Evolutionary conservation across 2,888 invertebrate genomes (phyloP).

Genomic region (Perdita meconis): DNA sequence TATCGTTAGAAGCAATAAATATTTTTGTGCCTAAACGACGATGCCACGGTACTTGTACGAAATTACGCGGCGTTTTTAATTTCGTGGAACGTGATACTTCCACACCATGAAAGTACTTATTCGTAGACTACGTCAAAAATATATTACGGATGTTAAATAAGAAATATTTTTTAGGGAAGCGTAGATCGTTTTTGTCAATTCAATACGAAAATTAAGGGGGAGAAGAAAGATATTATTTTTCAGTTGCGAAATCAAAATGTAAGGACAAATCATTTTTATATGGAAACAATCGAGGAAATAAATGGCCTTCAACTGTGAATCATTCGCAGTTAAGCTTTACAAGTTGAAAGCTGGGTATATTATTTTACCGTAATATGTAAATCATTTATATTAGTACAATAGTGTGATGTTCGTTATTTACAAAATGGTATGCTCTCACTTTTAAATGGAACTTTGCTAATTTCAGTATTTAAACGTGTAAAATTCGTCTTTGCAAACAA

Average conservation of each 20-base stretch:
- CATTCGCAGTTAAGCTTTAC: neutral
- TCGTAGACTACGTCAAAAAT: neutral
- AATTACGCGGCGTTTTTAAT: neutral
- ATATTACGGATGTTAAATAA: conserved; percentile 31
- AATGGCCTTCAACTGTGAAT: neutral
- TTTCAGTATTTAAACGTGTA: conserved; percentile 4
- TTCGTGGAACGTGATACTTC: conserved; percentile 10
- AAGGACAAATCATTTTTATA: conserved; percentile 1
- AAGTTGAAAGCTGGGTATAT: neutral
- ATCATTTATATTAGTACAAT: conserved; percentile 34
- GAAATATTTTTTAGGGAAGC: conserved; percentile 20
- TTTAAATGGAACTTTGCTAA: conserved; percentile 7
- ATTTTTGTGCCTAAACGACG: neutral
- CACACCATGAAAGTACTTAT: conserved; percentile 16
- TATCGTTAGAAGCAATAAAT: conserved; percentile 2
- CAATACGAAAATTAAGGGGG: neutral
- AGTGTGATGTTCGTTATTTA: conserved; percentile 8
- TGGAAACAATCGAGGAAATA: neutral
- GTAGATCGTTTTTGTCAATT: neutral
- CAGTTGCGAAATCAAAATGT: conserved; percentile 1
- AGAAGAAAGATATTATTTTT: neutral
- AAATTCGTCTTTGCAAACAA: neutral
- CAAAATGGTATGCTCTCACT: conserved; percentile 4
- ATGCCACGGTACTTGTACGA: neutral
- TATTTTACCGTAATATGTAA: conserved; percentile 9